A percentile compares a stretch with the other conserved stretches of the same genome.
Evolutionary conservation across 2,797 vertebrate species (phyloP).

Genomic region (Myotis pilosus): DNA sequence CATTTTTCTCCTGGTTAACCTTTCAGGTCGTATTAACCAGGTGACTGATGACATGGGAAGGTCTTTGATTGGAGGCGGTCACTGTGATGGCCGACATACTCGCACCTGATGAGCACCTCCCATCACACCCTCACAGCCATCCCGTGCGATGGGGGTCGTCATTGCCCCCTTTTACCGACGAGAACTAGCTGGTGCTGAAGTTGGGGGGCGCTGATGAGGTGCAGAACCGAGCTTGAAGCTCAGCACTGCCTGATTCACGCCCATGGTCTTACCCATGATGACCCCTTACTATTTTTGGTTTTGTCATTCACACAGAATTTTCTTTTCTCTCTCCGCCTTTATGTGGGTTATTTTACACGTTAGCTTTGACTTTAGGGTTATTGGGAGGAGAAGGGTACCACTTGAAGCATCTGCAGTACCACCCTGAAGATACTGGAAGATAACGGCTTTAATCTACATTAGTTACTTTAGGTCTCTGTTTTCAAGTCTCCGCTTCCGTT

Average conservation of each 20-base stretch:
- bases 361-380: constrained; percentile 37
- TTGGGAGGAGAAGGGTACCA: background rate
- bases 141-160: background rate
- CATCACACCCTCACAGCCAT: background rate
- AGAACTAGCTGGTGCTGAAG: background rate
- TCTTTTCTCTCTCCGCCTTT: background rate
- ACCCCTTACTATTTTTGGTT: constrained; percentile 21
- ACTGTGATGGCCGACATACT: background rate
- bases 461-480: constrained; percentile 42
- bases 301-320: background rate
- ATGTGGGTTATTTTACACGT: constrained; percentile 41
- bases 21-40: background rate
- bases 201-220: background rate
- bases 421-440: constrained; percentile 19
- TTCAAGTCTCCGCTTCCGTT: constrained; percentile 20
- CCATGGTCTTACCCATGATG: background rate
- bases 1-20: constrained; percentile 41
- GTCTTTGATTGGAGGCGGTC: background rate
- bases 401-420: background rate
- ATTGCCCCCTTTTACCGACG: background rate
- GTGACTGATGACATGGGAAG: background rate
- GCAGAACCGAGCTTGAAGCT: background rate
- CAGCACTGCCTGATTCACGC: background rate
- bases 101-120: background rate
- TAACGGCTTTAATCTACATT: background rate